Evolutionary conservation across 2,888 invertebrate genomes (phyloP), one percentile per base, ranked within the genome.

Genomic region (Axea sp.): DNA sequence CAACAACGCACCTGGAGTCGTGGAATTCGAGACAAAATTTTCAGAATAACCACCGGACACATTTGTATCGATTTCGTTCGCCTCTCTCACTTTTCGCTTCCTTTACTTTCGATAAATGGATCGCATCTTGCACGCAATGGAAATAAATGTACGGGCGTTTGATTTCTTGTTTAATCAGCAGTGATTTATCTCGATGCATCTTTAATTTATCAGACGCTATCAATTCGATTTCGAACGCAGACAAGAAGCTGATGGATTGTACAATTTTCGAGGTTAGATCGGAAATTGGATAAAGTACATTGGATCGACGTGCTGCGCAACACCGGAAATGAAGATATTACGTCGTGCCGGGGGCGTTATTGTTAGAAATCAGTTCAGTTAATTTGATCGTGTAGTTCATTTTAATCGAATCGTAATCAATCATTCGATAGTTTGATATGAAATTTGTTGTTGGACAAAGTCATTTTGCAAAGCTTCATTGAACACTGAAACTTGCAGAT

Each of bases 161-260:
- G 47, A 47, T 57, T 47, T 49, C 49, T 49, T 47, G 47, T 33
- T 67, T 57, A 49, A 67, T 67, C 39, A 41, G 14, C 6, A 14
- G 12, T 35, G 59, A 68, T 68, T 59, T 59, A 68, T 68, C 68
- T 59, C 43, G 35, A 68, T 68, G 43, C 59, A 43, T 68, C 59
- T 68, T 22, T 49, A 22, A 47, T 55, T 55, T 26, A 65, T 65
- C 30, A 47, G 19, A 9, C 12, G 19, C 43, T 35, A 53, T 55
- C 53, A 31, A 62, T 51, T 62, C 39, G 19, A 26, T 33, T 43
- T 33, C 55, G 30, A 65, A 41, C 35, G 4, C 33, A 12, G 26
- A 35, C 60, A 30, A 60, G 19, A 8, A 39, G 28, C 47, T 67
- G 67, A 67, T 67, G 47, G 67, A 67, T 47, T 37, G 55, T 24